phyloP scores from a whole-genome alignment of 1,140 invertebrate genomes.

The Planococcus citri region DNA sequence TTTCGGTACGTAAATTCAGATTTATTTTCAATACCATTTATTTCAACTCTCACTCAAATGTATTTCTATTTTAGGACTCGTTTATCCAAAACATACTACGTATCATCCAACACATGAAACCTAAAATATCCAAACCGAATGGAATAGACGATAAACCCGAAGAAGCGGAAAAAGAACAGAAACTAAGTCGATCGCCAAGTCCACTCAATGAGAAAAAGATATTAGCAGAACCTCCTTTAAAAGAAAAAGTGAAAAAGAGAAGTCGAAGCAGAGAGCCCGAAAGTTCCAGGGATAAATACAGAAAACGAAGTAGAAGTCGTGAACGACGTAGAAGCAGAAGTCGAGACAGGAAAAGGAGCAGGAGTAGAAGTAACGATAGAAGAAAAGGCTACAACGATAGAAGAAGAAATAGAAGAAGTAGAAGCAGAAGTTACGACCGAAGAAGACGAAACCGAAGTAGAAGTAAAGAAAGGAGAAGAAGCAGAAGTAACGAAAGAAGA shows the following conservation, averaged over 20 bases:
- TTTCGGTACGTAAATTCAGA: conserved; percentile 44
- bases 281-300: no score
- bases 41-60: conserved; percentile 13
- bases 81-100: conserved; percentile 81
- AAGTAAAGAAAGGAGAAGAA: conserved; percentile 28
- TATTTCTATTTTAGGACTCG: conserved; percentile 54
- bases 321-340: no score
- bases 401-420: conserved; percentile 30
- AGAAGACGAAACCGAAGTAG: conserved; percentile 32
- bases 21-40: neutral
- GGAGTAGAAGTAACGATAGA: conserved; percentile 15
- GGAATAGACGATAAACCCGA: conserved; percentile 30
- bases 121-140: conserved; percentile 34
- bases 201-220: neutral
- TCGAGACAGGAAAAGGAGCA: neutral
- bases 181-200: neutral
- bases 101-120: conserved; percentile 90
- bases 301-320: neutral
- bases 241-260: no score
- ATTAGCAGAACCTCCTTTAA: neutral
- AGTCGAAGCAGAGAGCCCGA: no score
- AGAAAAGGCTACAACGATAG: conserved; percentile 31
- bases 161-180: conserved; percentile 22
- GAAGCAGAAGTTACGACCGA: conserved; percentile 30
- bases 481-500: neutral